These are phyloP conservation scores for Piprites chloris DNA, from an alignment of 2,113 vertebrate genomes.

Conservation along the genomic window DNA sequence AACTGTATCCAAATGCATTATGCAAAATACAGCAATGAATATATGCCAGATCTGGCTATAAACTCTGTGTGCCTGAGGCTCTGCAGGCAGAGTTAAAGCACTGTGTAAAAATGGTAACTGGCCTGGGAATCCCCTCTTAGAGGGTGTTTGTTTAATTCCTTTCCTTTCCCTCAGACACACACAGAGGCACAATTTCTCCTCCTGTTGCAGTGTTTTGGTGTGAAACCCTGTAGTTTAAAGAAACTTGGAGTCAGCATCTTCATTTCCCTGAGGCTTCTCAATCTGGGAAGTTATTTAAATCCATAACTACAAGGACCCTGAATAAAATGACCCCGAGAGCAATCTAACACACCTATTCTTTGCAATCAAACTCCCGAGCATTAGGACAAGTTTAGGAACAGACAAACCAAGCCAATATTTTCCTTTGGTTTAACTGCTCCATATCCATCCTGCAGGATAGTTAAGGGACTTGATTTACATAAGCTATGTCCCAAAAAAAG, in stretches of 20 bases:
- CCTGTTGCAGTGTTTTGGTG: not conserved
- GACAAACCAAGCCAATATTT: not conserved
- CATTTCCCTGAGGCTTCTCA: not conserved
- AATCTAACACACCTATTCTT: not conserved
- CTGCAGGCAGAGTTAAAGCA: not conserved
- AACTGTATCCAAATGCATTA: not conserved
- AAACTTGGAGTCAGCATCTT: not conserved
- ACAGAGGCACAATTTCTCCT: not conserved
- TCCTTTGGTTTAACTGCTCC: not conserved
- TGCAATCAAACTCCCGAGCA: not conserved
- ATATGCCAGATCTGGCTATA: not conserved
- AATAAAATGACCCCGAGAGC: not conserved
- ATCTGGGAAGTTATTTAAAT: not conserved
- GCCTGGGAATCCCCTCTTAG: not conserved
- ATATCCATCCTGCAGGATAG: not conserved
- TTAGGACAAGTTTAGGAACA: not conserved
- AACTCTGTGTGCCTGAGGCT: not conserved
- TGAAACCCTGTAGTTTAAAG: not conserved
- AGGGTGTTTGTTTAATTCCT: not conserved
- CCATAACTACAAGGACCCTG: not conserved
- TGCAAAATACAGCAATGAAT: not conserved
- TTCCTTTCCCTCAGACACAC: not conserved
- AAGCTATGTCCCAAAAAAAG: not conserved
- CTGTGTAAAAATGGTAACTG: not conserved
- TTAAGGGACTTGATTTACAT: not conserved